phyloP scores from a whole-genome alignment of 2,797 vertebrate genomes.

The Rhinoraja longicauda region DNA sequence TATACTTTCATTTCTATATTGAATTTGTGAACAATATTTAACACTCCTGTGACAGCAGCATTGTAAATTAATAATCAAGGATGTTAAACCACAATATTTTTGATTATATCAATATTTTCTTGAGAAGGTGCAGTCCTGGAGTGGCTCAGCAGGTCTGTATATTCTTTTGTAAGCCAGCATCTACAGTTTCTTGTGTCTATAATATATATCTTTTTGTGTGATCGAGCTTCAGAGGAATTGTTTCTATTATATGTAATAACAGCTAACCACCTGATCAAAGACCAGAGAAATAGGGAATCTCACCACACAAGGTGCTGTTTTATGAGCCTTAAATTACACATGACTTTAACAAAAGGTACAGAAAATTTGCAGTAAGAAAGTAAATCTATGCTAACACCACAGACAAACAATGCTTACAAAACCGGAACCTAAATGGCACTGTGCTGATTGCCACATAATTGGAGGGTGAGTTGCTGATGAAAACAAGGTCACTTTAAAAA shows the following conservation, averaged over 20 bases:
- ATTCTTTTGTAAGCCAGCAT: too few species aligned
- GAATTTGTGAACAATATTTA: neutral
- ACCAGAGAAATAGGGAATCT: neutral
- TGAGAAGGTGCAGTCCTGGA: too few species aligned
- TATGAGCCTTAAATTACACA: neutral
- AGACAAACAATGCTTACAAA: neutral
- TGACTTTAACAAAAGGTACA: neutral
- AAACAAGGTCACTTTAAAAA: neutral
- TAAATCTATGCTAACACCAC: neutral
- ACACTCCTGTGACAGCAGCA: neutral
- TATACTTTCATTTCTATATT: neutral
- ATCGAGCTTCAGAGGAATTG: neutral
- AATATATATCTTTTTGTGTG: neutral
- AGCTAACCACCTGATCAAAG: neutral
- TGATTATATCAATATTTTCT: neutral
- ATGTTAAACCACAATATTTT: neutral
- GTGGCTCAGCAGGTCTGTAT: too few species aligned
- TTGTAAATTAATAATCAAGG: conserved; percentile 13
- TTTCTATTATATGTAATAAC: neutral
- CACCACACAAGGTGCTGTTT: neutral
- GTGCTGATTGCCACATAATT: neutral
- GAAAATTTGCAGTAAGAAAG: neutral
- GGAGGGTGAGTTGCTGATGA: too few species aligned
- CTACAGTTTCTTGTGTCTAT: too few species aligned
- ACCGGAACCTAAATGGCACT: neutral